These are phyloP conservation scores for Pteronura brasiliensis DNA, from an alignment of 2,113 vertebrate genomes.

Conservation along the genomic window DNA sequence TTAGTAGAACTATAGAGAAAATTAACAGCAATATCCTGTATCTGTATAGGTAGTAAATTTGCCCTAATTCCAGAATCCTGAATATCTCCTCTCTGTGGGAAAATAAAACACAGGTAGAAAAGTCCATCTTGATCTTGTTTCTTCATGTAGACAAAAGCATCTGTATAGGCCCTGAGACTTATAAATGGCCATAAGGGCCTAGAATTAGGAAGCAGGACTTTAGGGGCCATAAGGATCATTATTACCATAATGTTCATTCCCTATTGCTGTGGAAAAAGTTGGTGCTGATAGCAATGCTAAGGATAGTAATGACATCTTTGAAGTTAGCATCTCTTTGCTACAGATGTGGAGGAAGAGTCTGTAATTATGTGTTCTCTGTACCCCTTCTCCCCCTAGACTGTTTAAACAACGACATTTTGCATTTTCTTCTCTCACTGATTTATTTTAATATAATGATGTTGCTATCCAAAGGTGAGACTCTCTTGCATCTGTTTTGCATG, in stretches of 20 bases:
- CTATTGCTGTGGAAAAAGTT: neutral
- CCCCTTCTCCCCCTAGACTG: neutral
- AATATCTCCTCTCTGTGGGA: neutral
- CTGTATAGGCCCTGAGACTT: neutral
- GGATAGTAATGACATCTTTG: neutral
- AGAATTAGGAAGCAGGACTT: neutral
- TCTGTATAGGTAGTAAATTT: neutral
- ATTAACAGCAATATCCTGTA: neutral
- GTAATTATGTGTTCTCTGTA: neutral
- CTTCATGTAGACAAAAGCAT: neutral
- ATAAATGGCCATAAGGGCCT: neutral
- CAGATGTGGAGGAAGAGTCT: neutral
- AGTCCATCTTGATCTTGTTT: neutral
- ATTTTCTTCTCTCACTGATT: conserved; percentile 7
- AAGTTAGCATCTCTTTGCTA: neutral
- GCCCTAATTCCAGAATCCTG: neutral
- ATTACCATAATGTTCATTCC: neutral
- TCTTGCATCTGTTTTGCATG: conserved; percentile 38
- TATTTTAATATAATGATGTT: conserved; percentile 49
- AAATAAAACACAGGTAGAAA: neutral
- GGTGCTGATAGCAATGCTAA: neutral
- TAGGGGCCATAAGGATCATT: neutral
- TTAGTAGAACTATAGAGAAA: neutral
- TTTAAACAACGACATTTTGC: neutral
- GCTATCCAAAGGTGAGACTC: neutral